phyloP scores from a whole-genome alignment of 2,797 vertebrate species.

The Micropoecilia bifurca region DNA sequence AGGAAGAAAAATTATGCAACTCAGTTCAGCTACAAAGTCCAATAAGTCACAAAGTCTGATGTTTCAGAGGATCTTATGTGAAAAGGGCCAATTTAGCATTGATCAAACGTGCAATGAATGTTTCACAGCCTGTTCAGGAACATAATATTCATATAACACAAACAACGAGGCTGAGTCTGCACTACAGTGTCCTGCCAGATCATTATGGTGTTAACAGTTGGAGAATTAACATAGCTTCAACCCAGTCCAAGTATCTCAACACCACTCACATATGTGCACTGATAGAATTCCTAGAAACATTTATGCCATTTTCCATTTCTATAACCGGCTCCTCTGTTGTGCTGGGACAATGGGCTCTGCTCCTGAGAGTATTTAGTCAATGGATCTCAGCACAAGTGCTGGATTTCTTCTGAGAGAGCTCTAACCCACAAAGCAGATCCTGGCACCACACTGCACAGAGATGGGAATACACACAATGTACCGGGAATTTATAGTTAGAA shows the following conservation, averaged over 20 bases:
- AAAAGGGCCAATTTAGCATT: slow-evolving; percentile 7
- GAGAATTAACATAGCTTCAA: slow-evolving; percentile 15
- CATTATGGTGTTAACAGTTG: slow-evolving; percentile 1
- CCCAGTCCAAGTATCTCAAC: slow-evolving; percentile 8
- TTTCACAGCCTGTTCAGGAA: slow-evolving; percentile 1
- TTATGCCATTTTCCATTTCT: slow-evolving; percentile 11
- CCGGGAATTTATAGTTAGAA: slow-evolving; percentile 11
- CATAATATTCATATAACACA: neutral
- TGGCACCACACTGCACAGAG: neutral
- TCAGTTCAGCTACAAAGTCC: neutral
- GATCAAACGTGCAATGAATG: neutral
- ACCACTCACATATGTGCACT: slow-evolving; percentile 8
- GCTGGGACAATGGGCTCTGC: slow-evolving; percentile 12
- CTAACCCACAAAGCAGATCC: slow-evolving; percentile 7
- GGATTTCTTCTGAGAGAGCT: slow-evolving; percentile 23
- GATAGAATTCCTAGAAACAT: neutral
- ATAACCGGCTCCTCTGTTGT: slow-evolving; percentile 2
- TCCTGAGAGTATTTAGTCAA: slow-evolving; percentile 4
- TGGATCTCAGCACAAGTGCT: slow-evolving; percentile 23
- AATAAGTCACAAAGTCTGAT: neutral
- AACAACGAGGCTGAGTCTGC: neutral
- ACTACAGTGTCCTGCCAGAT: neutral
- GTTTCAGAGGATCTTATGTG: slow-evolving; percentile 12
- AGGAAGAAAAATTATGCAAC: neutral
- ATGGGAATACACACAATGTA: slow-evolving; percentile 13